Base-by-base conservation (phyloP, 2,113 vertebrate genomes). In the Spheniscus mendiculus region DNA sequence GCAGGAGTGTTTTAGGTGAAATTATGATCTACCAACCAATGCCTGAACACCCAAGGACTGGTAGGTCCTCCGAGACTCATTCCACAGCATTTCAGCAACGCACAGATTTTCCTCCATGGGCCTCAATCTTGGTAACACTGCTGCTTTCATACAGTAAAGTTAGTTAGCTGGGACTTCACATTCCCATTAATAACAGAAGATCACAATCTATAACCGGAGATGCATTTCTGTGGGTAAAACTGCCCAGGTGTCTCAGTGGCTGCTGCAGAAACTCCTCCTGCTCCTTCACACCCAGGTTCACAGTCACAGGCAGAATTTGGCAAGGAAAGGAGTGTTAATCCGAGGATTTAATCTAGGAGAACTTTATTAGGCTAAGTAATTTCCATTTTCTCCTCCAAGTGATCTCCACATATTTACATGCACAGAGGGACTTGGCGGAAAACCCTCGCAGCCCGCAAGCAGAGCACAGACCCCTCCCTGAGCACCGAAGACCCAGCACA, bases 241-340 rank as follows among this genome's bases (percentile, higher is more conserved):
- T 23, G 2, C 58, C 22, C 5, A 0, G 8, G 26, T 5, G 23
- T 15, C 72, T 10, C 53, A 0, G 56, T 0, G 26, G 59, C 65
- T 55, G 52, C 66, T 73, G 59, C 78, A 62, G 78, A 26, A 78
- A 21, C 70, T 77, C 42, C 61, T 74, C 67, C 63, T 42, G 65
- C 65, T 83, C 40, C n/a, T 30, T 49, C 73, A 34, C 61, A 29
- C 30, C 17, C 2, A 1, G 29, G 15, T 18, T 61, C 21, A 5
- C 22, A 10, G 50, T 17, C 13, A 22, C 22, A 38, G 58, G 40
- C 52, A 83, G 40, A 45, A 55, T 36, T 83, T 69, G 66, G 72
- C 79, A 69, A 62, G 58, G 72, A 42, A 66, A n/a, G 8, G 34
- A 49, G 36, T 4, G 25, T 50, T 56, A 67, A 79, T 50, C 36